phyloP scores from a whole-genome alignment of 2,113 vertebrate species.

The Coregonus clupeaformis region DNA sequence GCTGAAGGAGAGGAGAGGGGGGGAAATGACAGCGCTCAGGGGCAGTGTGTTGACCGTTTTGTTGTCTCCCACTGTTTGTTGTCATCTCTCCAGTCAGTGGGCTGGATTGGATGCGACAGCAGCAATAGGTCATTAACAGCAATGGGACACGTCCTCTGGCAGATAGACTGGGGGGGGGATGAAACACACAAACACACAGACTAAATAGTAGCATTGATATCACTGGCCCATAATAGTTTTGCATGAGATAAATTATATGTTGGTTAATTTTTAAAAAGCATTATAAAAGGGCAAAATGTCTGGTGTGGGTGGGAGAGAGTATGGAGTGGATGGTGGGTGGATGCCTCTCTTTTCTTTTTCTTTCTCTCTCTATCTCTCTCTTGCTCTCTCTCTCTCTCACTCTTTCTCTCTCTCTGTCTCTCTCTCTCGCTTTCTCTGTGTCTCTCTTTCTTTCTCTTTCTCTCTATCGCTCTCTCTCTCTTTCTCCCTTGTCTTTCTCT shows the following conservation, averaged over 20 bases:
- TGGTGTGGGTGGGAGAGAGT: too few species aligned
- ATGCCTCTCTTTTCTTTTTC: not conserved
- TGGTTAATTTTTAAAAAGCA: too few species aligned
- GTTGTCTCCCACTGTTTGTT: constrained; percentile 78
- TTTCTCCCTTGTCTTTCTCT: not conserved
- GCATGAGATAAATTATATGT: too few species aligned
- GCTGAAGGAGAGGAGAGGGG: too few species aligned
- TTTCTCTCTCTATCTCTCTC: too few species aligned
- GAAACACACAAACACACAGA: too few species aligned
- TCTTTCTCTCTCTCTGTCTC: too few species aligned
- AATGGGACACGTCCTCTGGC: constrained; percentile 68
- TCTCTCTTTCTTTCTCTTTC: constrained; percentile 10
- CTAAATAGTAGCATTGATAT: too few species aligned
- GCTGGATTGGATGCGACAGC: constrained; percentile 75
- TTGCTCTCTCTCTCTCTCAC: not conserved
- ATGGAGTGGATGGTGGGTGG: too few species aligned
- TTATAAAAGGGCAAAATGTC: too few species aligned
- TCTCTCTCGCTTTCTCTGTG: not conserved
- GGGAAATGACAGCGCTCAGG: constrained; percentile 68
- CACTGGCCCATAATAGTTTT: too few species aligned
- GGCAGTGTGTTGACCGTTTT: constrained; percentile 76
- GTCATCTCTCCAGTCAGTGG: constrained; percentile 80
- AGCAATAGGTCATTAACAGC: constrained; percentile 77
- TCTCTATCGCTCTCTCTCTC: constrained; percentile 5
- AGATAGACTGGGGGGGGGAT: constrained; percentile 10